Base-by-base conservation (phyloP, 2,888 invertebrate species). In the Galeopsomyia nigrocyanea region DNA sequence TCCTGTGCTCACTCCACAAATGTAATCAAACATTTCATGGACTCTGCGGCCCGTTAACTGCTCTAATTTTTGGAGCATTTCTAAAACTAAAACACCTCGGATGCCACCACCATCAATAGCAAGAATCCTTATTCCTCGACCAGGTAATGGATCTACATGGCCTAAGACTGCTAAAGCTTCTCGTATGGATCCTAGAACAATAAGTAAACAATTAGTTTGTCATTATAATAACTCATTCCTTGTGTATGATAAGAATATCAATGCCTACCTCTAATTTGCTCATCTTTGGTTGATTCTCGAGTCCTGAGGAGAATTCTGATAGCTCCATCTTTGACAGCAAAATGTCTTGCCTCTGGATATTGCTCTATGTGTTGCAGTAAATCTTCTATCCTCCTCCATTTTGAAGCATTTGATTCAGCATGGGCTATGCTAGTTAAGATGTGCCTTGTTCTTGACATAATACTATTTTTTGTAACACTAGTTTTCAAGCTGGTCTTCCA, bases 31-130 rank as follows among this genome's bases (percentile, higher is more conserved):
- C 86, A 96, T 88, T 81, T 96, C 91, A 81, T 92, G 88, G 14
- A 95, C 90, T 73, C 86, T 88, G 76, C 89, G 89, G 0, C 92
- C 92, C 2, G 93, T 91, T 21, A 92, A 84, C 76, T 90, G 88
- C 87, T 97, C 96, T 51, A 97, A 86, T 79, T 92, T 92, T 64
- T 91, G 90, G 77, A 97, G 87, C 84, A 96, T 91, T 87, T 95
- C 94, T 75, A 97, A 90, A 3, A 95, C 94, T 75, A 96, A 89
- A 75, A 97, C 89, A n/a, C 96, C 96, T 74, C 96, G 90, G 74
- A 95, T 92, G 61, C 97, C 97, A 56, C 97, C 97, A 2, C 97
- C 97, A 88, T 97, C 97, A 79, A 97, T 93, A 0, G 95, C 89
- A 64, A 97, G 88, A 68, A 97, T 91, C 82, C 93, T 89, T 60